A percentile compares a stretch with the other conserved stretches of the same genome.
phyloP scores from a whole-genome alignment of 2,797 vertebrate genomes.

The Peromyscus melanophrys region DNA sequence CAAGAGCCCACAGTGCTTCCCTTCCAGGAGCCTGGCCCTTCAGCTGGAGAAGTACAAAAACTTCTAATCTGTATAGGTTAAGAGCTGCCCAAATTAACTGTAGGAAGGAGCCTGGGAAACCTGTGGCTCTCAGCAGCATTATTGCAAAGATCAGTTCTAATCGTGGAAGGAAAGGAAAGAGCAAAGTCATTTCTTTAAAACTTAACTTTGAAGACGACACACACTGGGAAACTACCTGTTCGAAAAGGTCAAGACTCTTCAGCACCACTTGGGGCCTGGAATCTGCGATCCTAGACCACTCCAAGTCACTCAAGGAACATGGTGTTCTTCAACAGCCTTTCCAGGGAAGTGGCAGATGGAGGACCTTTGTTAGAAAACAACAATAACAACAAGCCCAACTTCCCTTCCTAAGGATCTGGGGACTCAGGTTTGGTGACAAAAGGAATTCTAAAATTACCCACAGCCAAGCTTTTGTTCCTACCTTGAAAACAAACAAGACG shows the following conservation, averaged over 20 bases:
- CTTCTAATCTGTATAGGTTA: slow-evolving; percentile 33
- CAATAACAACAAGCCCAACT: not conserved
- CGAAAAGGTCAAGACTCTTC: slow-evolving; percentile 72
- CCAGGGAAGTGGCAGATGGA: not conserved
- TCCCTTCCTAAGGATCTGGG: slow-evolving; percentile 24
- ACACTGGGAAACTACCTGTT: slow-evolving; percentile 45
- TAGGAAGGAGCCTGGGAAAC: not conserved
- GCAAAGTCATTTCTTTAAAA: slow-evolving; percentile 59
- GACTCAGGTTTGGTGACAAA: not conserved
- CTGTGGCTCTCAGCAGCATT: not conserved
- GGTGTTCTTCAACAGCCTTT: slow-evolving; percentile 68
- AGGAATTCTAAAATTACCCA: not conserved
- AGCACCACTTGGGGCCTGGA: slow-evolving; percentile 34
- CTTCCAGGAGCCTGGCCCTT: slow-evolving; percentile 61
- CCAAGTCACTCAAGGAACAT: slow-evolving; percentile 30
- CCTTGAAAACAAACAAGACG: not conserved
- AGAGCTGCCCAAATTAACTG: not conserved
- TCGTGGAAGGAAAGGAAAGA: not conserved
- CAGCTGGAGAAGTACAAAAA: slow-evolving; percentile 1
- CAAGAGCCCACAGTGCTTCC: slow-evolving; percentile 49
- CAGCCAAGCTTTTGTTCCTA: slow-evolving; percentile 27
- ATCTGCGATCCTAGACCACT: slow-evolving; percentile 70
- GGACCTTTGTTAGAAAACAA: slow-evolving; percentile 23
- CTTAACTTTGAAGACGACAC: slow-evolving; percentile 40
- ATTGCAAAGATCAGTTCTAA: slow-evolving; percentile 40